These are phyloP conservation scores for Crioceris asparagi DNA, from an alignment of 2,888 invertebrate genomes.

Conservation along the genomic window DNA sequence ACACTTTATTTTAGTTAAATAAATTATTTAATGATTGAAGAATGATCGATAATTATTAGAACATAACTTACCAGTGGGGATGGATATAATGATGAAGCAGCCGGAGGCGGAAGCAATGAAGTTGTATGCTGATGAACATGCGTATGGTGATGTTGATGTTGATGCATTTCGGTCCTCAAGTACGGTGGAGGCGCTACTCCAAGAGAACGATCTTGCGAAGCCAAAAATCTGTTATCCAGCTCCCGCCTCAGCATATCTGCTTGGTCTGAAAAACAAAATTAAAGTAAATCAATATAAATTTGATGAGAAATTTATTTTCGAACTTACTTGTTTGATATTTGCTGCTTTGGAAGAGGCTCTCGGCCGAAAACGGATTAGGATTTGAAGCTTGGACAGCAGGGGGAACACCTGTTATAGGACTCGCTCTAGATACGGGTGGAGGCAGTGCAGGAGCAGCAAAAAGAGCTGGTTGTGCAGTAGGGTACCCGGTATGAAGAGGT, in stretches of 20 bases:
- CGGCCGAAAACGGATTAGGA: constrained; percentile 79
- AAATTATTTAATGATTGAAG: too few species aligned
- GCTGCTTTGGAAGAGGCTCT: constrained; percentile 79
- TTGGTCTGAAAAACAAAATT: constrained; percentile 43
- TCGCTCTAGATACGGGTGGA: constrained; percentile 28
- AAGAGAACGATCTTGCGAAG: constrained; percentile 63
- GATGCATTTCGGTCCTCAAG: constrained; percentile 79
- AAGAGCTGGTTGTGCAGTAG: constrained; percentile 40
- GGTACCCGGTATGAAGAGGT: constrained; percentile 40
- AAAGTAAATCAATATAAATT: neutral
- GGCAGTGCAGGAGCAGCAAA: constrained; percentile 12
- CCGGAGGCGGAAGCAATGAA: constrained; percentile 50
- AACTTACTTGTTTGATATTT: constrained; percentile 36
- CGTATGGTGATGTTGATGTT: constrained; percentile 87
- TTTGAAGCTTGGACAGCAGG: constrained; percentile 46
- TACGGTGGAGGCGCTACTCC: constrained; percentile 43
- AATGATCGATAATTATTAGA: too few species aligned
- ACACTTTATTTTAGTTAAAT: too few species aligned
- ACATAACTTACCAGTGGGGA: constrained; percentile 60
- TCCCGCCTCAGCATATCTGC: constrained; percentile 81
- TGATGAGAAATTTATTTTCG: neutral
- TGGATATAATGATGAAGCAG: constrained; percentile 47
- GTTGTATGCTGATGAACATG: constrained; percentile 82
- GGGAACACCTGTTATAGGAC: constrained; percentile 44
- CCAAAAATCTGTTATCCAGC: constrained; percentile 81